A percentile compares a stretch with the other conserved stretches of the same genome.
These are phyloP conservation scores for Achlya flavicornis DNA, from an alignment of 2,888 invertebrate genomes.

Conservation along the genomic window DNA sequence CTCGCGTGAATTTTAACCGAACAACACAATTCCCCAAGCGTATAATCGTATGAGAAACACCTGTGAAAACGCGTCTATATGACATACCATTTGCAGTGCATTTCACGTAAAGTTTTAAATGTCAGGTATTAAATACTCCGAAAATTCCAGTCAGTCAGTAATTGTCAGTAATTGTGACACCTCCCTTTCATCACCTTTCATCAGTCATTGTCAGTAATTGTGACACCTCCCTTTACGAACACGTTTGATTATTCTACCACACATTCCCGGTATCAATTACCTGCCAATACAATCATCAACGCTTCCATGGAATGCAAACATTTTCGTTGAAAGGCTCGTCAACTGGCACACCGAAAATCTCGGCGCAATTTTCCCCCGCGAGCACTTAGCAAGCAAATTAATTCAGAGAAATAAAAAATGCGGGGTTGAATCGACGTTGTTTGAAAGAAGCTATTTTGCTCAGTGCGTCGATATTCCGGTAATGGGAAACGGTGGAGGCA, in stretches of 20 bases:
- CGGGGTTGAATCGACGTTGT: slow-evolving; percentile 50
- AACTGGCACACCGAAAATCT: slow-evolving; percentile 58
- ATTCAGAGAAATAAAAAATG: slow-evolving; percentile 66
- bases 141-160: too few relatives aligned
- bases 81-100: neutral
- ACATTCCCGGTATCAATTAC: slow-evolving; percentile 31
- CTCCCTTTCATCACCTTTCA: too few relatives aligned
- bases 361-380: slow-evolving; percentile 53
- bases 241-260: slow-evolving; percentile 32
- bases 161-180: neutral
- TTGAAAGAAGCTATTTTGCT: slow-evolving; percentile 65
- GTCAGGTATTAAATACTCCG: neutral
- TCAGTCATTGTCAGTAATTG: neutral
- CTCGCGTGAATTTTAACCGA: neutral
- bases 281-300: slow-evolving; percentile 46
- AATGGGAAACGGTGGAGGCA: slow-evolving; percentile 43
- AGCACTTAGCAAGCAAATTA: slow-evolving; percentile 73
- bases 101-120: neutral
- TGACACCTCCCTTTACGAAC: slow-evolving; percentile 5
- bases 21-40: slow-evolving; percentile 8
- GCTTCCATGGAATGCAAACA: slow-evolving; percentile 55
- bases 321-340: slow-evolving; percentile 53
- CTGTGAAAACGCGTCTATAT: slow-evolving; percentile 7
- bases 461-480: slow-evolving; percentile 53
- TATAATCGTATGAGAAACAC: slow-evolving; percentile 2